A percentile compares a stretch with the other conserved stretches of the same genome.
Evolutionary conservation across 2,797 vertebrate species (phyloP).

Genomic region (Cheirogaleus major): DNA sequence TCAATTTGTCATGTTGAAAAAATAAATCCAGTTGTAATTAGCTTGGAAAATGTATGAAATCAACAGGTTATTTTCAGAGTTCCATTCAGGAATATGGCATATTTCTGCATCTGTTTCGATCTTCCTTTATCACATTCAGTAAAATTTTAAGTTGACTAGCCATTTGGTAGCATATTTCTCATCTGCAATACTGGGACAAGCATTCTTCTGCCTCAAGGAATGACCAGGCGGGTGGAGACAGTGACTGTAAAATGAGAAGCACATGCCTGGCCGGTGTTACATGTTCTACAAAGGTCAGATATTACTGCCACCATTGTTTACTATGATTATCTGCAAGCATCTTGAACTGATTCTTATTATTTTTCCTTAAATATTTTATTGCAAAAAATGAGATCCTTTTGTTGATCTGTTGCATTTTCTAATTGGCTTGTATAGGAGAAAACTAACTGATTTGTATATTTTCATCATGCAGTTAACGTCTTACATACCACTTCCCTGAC

Average conservation of each 20-base stretch:
- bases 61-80: neutral
- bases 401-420: neutral
- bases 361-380: neutral
- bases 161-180: neutral
- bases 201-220: neutral
- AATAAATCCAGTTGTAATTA: neutral
- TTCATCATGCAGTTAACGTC: neutral
- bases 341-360: neutral
- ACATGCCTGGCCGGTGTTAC: neutral
- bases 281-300: neutral
- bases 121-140: neutral
- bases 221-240: neutral
- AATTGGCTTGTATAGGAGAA: neutral
- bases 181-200: neutral
- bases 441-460: neutral
- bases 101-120: neutral
- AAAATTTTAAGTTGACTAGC: neutral
- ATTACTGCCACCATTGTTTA: neutral
- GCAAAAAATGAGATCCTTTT: neutral
- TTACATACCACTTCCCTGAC: neutral
- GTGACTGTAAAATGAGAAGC: neutral
- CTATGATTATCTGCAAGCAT: neutral
- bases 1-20: neutral
- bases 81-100: neutral
- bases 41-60: neutral